A percentile compares a stretch with the other conserved stretches of the same genome.
phyloP scores from a whole-genome alignment of 2,888 invertebrate species.

The Trisateles emortualis region DNA sequence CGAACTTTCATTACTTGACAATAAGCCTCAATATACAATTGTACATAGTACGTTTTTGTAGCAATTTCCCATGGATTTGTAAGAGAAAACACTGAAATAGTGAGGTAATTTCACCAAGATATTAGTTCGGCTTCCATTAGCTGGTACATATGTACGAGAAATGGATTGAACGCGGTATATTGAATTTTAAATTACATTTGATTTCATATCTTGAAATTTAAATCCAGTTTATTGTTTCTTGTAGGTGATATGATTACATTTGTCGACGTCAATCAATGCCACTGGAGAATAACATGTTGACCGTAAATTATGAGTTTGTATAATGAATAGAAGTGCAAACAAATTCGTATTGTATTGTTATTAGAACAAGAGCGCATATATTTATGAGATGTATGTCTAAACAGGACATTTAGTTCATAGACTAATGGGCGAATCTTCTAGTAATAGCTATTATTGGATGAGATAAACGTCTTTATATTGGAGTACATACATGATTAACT shows the following conservation, averaged over 20 bases:
- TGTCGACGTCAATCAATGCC: constrained; percentile 8
- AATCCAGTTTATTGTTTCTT: constrained; percentile 14
- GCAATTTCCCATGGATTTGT: constrained; percentile 36
- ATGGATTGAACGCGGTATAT: constrained; percentile 8
- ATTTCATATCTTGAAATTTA: constrained; percentile 16
- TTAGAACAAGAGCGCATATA: background rate
- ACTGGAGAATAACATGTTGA: constrained; percentile 1
- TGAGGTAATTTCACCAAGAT: constrained; percentile 23
- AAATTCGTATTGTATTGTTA: background rate
- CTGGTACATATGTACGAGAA: constrained; percentile 7
- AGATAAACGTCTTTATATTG: background rate
- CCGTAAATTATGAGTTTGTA: background rate
- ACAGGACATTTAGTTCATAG: background rate
- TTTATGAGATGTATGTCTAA: background rate
- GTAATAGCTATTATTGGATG: background rate
- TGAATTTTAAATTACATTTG: constrained; percentile 8
- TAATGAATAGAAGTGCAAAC: background rate
- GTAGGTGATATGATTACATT: constrained; percentile 5
- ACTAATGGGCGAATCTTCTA: background rate
- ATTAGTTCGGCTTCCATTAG: constrained; percentile 14
- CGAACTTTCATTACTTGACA: constrained; percentile 20
- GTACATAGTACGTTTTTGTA: constrained; percentile 19
- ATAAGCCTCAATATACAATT: constrained; percentile 13
- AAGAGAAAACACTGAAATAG: constrained; percentile 37
- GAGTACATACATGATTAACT: constrained; percentile 1